Evolutionary conservation across 2,888 invertebrate genomes (phyloP).

Genomic region (Archaeoteleia sp.): DNA sequence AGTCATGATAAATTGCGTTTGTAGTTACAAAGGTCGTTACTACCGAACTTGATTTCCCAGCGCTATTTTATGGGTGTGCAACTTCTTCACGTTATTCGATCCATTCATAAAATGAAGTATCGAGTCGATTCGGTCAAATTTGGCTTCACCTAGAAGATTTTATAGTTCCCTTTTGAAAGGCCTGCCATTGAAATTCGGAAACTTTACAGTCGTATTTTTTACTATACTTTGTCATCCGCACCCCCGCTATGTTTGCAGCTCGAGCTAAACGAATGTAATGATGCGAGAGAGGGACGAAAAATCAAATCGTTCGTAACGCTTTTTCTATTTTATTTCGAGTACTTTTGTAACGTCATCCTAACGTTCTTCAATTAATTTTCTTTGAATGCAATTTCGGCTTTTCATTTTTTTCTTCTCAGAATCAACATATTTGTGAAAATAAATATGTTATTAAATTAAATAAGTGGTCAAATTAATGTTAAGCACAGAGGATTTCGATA

Average conservation of each 20-base stretch:
- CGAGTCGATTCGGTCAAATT: constrained; percentile 51
- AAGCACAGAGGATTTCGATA: too few relatives aligned
- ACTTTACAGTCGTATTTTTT: constrained; percentile 44
- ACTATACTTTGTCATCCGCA: constrained; percentile 37
- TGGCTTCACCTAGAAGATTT: constrained; percentile 43
- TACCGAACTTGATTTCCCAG: constrained; percentile 49
- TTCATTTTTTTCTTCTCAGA: too few relatives aligned
- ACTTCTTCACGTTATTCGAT: constrained; percentile 21
- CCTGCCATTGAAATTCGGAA: constrained; percentile 25
- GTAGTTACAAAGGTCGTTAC: constrained; percentile 42
- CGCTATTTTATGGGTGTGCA: constrained; percentile 38
- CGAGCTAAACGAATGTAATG: constrained; percentile 30
- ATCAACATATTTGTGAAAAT: too few relatives aligned
- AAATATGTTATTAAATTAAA: too few relatives aligned
- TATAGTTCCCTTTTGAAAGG: constrained; percentile 40
- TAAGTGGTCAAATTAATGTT: too few relatives aligned
- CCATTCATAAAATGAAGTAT: constrained; percentile 40
- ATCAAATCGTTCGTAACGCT: not conserved
- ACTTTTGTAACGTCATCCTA: too few relatives aligned
- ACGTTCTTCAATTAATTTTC: too few relatives aligned
- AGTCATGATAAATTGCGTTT: constrained; percentile 38
- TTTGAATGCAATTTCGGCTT: too few relatives aligned
- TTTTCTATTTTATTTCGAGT: too few relatives aligned
- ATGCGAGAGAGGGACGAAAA: constrained; percentile 7
- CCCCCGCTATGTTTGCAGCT: constrained; percentile 20